Evolutionary conservation across 2,113 vertebrate genomes (phyloP), one percentile per base, ranked within the genome.

Genomic region (Orthonyx spaldingii): DNA sequence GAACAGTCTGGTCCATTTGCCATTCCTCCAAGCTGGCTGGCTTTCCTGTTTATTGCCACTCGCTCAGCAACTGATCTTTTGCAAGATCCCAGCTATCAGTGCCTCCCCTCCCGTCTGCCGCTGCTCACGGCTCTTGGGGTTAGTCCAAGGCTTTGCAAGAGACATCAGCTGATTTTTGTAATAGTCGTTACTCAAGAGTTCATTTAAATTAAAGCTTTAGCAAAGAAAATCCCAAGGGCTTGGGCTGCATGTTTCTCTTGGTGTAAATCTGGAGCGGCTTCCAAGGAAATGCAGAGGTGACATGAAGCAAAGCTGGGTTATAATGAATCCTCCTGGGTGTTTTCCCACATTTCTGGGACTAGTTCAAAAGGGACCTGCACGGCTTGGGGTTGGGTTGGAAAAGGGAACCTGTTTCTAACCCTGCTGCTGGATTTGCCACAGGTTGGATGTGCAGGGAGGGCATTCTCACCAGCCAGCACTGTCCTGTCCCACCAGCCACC

Each of bases 1-100:
- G 74, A 95, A 93, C 94, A 93, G 18, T 9, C 84, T 89, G 93
- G 94, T 95, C 96, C 94, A 76, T 89, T 95, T 95, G 74, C 94
- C 81, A 15, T 88, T 70, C 61, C 84, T 26, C 11, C 10, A 4
- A 77, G 95, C 95, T 96, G 94, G 53, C 91, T 93, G 95, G 65
- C 23, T 70, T n/a, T 89, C 87, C 87, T 93, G 78, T 94, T 95
- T 85, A 82, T 90, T 82, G 78, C 89, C 89, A 39, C 49, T 84
- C 61, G 2, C 84, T 83, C 93, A 71, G 93, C 84, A 82, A 46
- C 37, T 69, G 70, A 84, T 78, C 87, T 94, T 89, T 89, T 90
- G 87, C 81, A 83, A 91, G 81, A 96, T 69, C 21, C 4, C 74
- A 87, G 82, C 66, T 60, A 60, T 65, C 74, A 39, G 78, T 28